A percentile compares a stretch with the other conserved stretches of the same genome.
Conservation (phyloP, 2,888 invertebrate genomes). For the Lycia hirtaria region DNA sequence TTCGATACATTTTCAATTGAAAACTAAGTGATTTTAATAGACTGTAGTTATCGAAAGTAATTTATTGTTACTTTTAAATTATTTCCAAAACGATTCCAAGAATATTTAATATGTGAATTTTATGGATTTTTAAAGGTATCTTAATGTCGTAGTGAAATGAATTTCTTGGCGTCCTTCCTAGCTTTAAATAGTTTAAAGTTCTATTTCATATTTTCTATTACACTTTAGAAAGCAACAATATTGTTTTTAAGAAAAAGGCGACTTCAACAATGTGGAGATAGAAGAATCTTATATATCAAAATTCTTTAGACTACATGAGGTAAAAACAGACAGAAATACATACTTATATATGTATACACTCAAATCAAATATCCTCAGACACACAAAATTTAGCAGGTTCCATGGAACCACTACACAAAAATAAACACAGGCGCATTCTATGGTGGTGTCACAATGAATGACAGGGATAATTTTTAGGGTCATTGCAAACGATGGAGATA, state of each 20-base stretch:
- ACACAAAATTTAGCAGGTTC: constrained; percentile 26
- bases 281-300: no score
- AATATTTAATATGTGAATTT: constrained; percentile 62
- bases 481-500: no score
- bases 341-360: no score
- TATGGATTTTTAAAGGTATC: constrained; percentile 55
- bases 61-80: constrained; percentile 83
- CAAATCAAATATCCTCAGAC: no score
- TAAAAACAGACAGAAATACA: no score
- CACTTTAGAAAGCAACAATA: constrained; percentile 16
- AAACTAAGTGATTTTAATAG: constrained; percentile 73
- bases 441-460: no score
- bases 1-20: constrained; percentile 61
- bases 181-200: constrained; percentile 78
- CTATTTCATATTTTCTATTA: constrained; percentile 45
- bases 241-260: no score
- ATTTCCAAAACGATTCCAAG: constrained; percentile 78
- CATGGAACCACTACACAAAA: constrained; percentile 17
- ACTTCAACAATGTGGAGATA: no score
- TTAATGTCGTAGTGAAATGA: constrained; percentile 59
- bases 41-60: constrained; percentile 74
- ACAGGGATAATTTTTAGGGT: no score
- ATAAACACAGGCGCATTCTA: constrained; percentile 1
- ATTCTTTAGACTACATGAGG: no score
- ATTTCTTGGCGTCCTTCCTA: constrained; percentile 77